These are phyloP conservation scores for Syrista parreyssii DNA, from an alignment of 2,888 invertebrate genomes.

Conservation along the genomic window DNA sequence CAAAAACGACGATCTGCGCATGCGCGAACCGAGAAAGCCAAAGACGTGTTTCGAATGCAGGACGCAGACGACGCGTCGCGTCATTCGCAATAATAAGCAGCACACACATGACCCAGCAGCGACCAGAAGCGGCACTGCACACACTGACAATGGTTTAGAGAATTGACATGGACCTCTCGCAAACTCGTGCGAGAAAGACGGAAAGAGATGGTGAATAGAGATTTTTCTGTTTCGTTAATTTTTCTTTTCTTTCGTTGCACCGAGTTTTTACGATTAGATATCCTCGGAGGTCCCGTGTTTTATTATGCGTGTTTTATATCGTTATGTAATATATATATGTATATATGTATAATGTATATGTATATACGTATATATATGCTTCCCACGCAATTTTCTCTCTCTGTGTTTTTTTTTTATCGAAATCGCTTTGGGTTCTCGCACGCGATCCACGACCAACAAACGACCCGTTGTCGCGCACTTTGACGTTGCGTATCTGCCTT, in stretches of 20 bases:
- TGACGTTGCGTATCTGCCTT: neutral
- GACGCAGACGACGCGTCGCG: constrained; percentile 16
- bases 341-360: neutral
- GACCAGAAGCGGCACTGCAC: constrained; percentile 63
- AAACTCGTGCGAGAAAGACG: neutral
- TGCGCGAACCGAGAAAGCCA: neutral
- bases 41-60: neutral
- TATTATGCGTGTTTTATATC: constrained; percentile 5
- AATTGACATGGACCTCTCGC: constrained; percentile 5
- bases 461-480: neutral
- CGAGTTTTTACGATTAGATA: neutral
- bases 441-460: constrained; percentile 7
- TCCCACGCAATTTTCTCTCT: neutral
- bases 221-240: neutral
- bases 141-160: constrained; percentile 57
- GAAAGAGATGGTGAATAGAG: neutral
- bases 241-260: neutral
- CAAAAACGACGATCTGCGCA: constrained; percentile 2
- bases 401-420: neutral
- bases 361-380: neutral
- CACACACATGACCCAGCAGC: constrained; percentile 49
- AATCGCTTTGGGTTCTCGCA: neutral
- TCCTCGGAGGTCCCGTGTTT: neutral
- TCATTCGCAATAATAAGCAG: constrained; percentile 12
- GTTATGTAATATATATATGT: neutral